A percentile compares a stretch with the other conserved stretches of the same genome.
These are phyloP conservation scores for Eupristina koningsbergeri DNA, from an alignment of 1,140 invertebrate species.

Conservation along the genomic window DNA sequence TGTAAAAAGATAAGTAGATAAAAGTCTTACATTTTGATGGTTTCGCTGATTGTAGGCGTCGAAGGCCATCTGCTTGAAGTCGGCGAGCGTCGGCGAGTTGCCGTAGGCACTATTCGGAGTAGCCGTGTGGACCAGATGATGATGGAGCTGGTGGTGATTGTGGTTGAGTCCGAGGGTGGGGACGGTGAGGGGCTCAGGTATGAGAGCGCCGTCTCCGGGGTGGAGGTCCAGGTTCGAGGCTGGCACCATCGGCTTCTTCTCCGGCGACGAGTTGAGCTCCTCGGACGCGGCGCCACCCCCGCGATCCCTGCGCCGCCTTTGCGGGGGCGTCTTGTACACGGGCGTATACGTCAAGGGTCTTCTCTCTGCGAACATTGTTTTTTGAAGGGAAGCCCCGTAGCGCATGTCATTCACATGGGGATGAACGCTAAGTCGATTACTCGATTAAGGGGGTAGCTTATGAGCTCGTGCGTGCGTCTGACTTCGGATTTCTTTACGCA, in stretches of 20 bases:
- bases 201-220: background rate
- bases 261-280: slow-evolving; percentile 55
- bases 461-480: background rate
- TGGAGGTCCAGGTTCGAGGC: slow-evolving; percentile 31
- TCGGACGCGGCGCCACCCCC: slow-evolving; percentile 52
- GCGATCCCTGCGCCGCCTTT: slow-evolving; percentile 70
- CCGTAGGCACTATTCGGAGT: slow-evolving; percentile 48
- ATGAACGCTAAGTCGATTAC: slow-evolving; percentile 54
- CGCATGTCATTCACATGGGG: background rate
- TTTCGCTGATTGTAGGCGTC: slow-evolving; percentile 69
- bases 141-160: slow-evolving; percentile 61
- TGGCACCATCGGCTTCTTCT: slow-evolving; percentile 65
- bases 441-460: slow-evolving; percentile 55
- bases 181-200: slow-evolving; percentile 59
- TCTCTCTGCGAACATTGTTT: slow-evolving; percentile 66
- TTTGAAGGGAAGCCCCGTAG: slow-evolving; percentile 26
- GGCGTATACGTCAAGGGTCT: slow-evolving; percentile 74
- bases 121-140: background rate
- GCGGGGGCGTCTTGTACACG: slow-evolving; percentile 75
- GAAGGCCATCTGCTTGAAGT: slow-evolving; percentile 69
- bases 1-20: background rate
- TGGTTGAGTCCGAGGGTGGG: slow-evolving; percentile 60
- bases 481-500: background rate
- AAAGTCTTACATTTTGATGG: slow-evolving; percentile 64
- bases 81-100: slow-evolving; percentile 65